Conservation (phyloP, 2,888 invertebrate species). For the Zonitis immaculata region DNA sequence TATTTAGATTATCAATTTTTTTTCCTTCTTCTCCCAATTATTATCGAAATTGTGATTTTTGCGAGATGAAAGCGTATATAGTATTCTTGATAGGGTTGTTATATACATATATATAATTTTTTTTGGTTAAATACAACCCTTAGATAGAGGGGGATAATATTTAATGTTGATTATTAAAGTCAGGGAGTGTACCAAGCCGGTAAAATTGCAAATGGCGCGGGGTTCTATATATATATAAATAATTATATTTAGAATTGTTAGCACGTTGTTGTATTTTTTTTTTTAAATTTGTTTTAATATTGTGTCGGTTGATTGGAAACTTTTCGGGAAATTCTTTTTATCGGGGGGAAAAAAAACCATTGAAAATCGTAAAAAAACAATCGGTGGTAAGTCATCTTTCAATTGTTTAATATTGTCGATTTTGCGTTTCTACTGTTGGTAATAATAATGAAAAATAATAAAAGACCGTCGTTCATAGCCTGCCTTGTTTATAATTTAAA, state of each 20-base stretch:
- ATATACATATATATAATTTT: too few relatives aligned
- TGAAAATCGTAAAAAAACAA: slow-evolving; percentile 26
- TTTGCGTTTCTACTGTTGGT: background rate
- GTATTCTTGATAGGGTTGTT: too few relatives aligned
- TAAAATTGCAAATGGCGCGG: slow-evolving; percentile 47
- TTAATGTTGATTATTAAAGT: slow-evolving; percentile 18
- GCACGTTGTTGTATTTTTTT: slow-evolving; percentile 24
- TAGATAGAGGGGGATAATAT: background rate
- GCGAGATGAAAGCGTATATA: too few relatives aligned
- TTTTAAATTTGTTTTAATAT: too few relatives aligned
- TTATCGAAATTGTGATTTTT: too few relatives aligned
- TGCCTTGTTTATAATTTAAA: slow-evolving; percentile 40
- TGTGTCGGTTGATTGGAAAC: slow-evolving; percentile 30
- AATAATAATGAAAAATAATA: too few relatives aligned
- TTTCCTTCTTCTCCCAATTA: too few relatives aligned
- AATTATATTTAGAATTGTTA: slow-evolving; percentile 44
- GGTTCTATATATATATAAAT: slow-evolving; percentile 45
- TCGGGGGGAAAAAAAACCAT: slow-evolving; percentile 20
- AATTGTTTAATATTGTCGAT: background rate
- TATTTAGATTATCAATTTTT: too few relatives aligned
- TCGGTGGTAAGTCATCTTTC: slow-evolving; percentile 24
- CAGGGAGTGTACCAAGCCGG: slow-evolving; percentile 41
- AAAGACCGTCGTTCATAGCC: slow-evolving; percentile 21
- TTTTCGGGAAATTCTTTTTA: slow-evolving; percentile 26
- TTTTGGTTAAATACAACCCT: slow-evolving; percentile 4